Evolutionary conservation across 2,797 vertebrate genomes (phyloP).

Genomic region (Phyllotis vaccarum): DNA sequence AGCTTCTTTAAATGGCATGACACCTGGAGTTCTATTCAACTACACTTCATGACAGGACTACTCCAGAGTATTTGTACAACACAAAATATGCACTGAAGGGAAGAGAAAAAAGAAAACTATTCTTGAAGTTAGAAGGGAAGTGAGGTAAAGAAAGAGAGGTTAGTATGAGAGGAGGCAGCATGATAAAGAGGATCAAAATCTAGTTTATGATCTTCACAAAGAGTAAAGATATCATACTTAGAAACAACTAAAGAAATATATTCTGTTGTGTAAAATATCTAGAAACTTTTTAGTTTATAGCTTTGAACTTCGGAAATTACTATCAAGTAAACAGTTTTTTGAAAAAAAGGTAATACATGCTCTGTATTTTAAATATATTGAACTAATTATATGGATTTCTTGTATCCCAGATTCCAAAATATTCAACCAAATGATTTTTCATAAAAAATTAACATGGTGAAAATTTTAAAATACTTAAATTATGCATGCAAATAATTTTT

Average conservation of each 20-base stretch:
- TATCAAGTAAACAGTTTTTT: not conserved
- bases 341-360: not conserved
- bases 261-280: not conserved
- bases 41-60: not conserved
- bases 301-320: not conserved
- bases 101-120: not conserved
- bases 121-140: not conserved
- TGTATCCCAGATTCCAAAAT: not conserved
- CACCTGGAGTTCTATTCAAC: fast-evolving
- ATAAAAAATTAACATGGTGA: not conserved
- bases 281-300: not conserved
- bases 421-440: not conserved
- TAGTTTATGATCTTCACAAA: too few relatives aligned
- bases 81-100: not conserved
- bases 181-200: not conserved
- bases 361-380: not conserved
- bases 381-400: not conserved
- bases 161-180: not conserved
- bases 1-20: not conserved
- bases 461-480: not conserved
- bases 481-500: not conserved
- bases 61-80: not conserved
- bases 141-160: not conserved
- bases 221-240: not conserved
- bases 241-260: not conserved